These are phyloP conservation scores for Taenaris catops DNA, from an alignment of 2,888 invertebrate genomes.

Conservation along the genomic window DNA sequence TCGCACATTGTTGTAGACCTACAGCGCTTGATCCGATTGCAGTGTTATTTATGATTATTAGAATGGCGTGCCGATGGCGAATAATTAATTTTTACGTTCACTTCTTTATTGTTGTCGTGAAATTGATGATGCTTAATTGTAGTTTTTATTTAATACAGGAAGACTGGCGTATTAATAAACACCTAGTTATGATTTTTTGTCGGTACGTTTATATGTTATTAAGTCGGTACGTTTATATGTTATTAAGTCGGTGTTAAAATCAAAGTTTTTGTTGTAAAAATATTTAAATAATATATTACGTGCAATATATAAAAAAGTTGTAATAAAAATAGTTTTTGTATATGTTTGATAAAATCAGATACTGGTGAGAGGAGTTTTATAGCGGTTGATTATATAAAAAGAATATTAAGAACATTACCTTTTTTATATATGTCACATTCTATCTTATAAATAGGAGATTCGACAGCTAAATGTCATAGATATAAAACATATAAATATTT, in stretches of 20 bases:
- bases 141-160: conserved; percentile 27
- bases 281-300: too few species aligned
- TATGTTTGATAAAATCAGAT: too few species aligned
- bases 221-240: conserved; percentile 1
- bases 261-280: too few species aligned
- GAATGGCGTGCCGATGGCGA: conserved; percentile 68
- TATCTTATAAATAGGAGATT: too few species aligned
- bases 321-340: too few species aligned
- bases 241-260: conserved; percentile 1
- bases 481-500: too few species aligned
- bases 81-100: conserved; percentile 75
- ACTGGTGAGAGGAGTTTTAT: too few species aligned
- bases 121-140: conserved; percentile 49
- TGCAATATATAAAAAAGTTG: too few species aligned
- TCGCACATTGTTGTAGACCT: conserved; percentile 76
- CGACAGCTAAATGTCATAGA: too few species aligned
- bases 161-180: conserved; percentile 24
- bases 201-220: conserved; percentile 1
- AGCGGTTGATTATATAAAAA: too few species aligned
- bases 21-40: conserved; percentile 76
- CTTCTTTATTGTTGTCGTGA: conserved; percentile 58
- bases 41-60: conserved; percentile 75
- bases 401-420: too few species aligned
- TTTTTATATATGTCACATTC: too few species aligned
- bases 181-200: conserved; percentile 18